phyloP scores from a whole-genome alignment of 2,888 invertebrate species.

The Drosophila neoperkinsi region DNA sequence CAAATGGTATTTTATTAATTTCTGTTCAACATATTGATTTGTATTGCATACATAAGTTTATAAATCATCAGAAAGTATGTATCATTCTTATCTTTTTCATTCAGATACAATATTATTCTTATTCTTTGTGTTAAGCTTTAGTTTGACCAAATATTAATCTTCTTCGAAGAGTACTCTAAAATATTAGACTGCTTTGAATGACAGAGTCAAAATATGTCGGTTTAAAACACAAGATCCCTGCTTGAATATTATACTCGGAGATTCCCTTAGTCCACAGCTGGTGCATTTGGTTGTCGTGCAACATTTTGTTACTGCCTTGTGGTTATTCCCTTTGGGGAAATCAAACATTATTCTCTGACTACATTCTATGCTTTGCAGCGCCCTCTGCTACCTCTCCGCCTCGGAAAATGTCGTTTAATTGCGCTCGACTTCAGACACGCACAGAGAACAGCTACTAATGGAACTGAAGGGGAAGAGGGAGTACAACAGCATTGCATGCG shows the following conservation, averaged over 20 bases:
- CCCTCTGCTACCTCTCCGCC: conserved; percentile 1
- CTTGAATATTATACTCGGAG: conserved; percentile 3
- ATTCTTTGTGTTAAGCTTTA: not conserved
- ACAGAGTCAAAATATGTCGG: conserved; percentile 36
- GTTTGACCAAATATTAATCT: not conserved
- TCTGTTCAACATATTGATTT: not conserved
- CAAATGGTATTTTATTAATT: not conserved
- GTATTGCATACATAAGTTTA: not conserved
- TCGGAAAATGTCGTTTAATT: conserved; percentile 26
- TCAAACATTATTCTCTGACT: conserved; percentile 41
- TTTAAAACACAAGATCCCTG: conserved; percentile 1
- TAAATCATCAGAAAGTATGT: not conserved
- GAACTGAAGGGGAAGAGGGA: not conserved
- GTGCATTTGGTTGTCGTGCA: conserved; percentile 38
- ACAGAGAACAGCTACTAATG: conserved; percentile 9
- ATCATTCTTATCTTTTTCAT: not conserved
- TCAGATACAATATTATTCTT: not conserved
- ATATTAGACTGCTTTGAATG: conserved; percentile 25
- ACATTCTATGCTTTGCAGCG: conserved; percentile 6
- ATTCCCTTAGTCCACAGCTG: conserved; percentile 46
- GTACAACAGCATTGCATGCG: conserved; percentile 28
- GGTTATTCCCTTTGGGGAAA: conserved; percentile 61
- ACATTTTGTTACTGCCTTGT: conserved; percentile 43
- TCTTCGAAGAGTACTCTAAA: not conserved
- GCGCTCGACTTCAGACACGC: conserved; percentile 23